Evolutionary conservation across 1,140 invertebrate species (phyloP).

Genomic region (Scaptomyza hsui): DNA sequence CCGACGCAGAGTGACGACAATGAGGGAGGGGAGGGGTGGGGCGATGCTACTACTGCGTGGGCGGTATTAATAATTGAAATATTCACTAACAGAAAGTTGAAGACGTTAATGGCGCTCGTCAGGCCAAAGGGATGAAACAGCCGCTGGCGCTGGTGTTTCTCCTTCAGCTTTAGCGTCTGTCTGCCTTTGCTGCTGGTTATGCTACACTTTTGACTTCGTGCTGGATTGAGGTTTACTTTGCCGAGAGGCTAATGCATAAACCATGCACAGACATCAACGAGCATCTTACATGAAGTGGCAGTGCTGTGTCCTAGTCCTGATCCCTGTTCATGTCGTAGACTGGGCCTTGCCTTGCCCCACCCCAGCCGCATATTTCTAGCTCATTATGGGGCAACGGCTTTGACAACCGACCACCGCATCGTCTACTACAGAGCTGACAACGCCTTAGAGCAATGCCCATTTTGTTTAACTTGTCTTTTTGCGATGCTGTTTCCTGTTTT

Average conservation of each 20-base stretch:
- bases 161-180: slow-evolving; percentile 18
- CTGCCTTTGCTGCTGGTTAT: slow-evolving; percentile 9
- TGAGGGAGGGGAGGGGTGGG: background rate
- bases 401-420: slow-evolving; percentile 41
- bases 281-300: slow-evolving; percentile 61
- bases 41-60: slow-evolving; percentile 35
- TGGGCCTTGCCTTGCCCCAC: background rate
- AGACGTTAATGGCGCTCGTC: slow-evolving; percentile 76
- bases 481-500: slow-evolving; percentile 31
- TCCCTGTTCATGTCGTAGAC: slow-evolving; percentile 36
- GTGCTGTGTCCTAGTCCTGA: slow-evolving; percentile 31
- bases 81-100: slow-evolving; percentile 83
- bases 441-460: slow-evolving; percentile 45
- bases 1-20: background rate
- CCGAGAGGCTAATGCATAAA: slow-evolving; percentile 76
- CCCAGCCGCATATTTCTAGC: slow-evolving; percentile 70
- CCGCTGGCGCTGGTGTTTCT: slow-evolving; percentile 9
- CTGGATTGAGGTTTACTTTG: slow-evolving; percentile 79
- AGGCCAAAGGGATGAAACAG: slow-evolving; percentile 45
- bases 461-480: slow-evolving; percentile 52
- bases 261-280: slow-evolving; percentile 80
- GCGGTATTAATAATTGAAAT: slow-evolving; percentile 82
- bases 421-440: slow-evolving; percentile 30
- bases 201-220: slow-evolving; percentile 44
- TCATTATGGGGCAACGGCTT: slow-evolving; percentile 67